Evolutionary conservation across 1,140 invertebrate species (phyloP).

Genomic region (Caenorhabditis elegans): DNA sequence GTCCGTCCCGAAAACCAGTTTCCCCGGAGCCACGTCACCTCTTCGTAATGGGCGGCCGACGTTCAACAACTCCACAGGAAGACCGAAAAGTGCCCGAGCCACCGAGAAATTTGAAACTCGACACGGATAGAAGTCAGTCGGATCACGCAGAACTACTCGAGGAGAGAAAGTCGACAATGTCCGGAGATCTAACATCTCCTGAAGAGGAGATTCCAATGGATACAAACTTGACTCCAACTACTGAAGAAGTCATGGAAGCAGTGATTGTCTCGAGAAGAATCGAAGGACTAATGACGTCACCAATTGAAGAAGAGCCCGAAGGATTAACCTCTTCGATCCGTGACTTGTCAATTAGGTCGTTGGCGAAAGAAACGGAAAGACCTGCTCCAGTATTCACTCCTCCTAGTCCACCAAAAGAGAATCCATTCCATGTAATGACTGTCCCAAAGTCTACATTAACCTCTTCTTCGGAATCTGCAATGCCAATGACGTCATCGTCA

Average conservation of each 20-base stretch:
- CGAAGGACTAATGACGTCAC: slow-evolving; percentile 2
- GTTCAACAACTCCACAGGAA: slow-evolving; percentile 7
- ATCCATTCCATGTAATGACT: neutral
- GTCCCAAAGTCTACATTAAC: neutral
- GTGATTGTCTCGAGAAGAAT: slow-evolving; percentile 15
- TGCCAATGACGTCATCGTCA: neutral
- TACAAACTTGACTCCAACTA: slow-evolving; percentile 27
- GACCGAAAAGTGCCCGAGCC: neutral
- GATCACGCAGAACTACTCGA: slow-evolving; percentile 21
- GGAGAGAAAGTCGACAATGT: slow-evolving; percentile 17
- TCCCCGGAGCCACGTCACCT: slow-evolving; percentile 15
- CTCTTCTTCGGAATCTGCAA: neutral
- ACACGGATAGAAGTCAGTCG: slow-evolving; percentile 20
- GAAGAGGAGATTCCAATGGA: slow-evolving; percentile 42
- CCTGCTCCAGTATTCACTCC: slow-evolving; percentile 17
- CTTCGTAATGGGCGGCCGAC: slow-evolving; percentile 25
- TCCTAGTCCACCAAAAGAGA: slow-evolving; percentile 15
- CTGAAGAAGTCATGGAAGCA: slow-evolving; percentile 10
- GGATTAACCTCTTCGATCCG: slow-evolving; percentile 1
- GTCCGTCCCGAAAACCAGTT: neutral
- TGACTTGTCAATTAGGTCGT: slow-evolving; percentile 2
- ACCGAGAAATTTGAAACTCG: neutral
- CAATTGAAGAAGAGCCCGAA: slow-evolving; percentile 20
- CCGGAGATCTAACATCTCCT: slow-evolving; percentile 30
- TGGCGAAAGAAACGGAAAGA: neutral